Base-by-base conservation (phyloP, 1,140 invertebrate species). In the Copidosoma floridanum region DNA sequence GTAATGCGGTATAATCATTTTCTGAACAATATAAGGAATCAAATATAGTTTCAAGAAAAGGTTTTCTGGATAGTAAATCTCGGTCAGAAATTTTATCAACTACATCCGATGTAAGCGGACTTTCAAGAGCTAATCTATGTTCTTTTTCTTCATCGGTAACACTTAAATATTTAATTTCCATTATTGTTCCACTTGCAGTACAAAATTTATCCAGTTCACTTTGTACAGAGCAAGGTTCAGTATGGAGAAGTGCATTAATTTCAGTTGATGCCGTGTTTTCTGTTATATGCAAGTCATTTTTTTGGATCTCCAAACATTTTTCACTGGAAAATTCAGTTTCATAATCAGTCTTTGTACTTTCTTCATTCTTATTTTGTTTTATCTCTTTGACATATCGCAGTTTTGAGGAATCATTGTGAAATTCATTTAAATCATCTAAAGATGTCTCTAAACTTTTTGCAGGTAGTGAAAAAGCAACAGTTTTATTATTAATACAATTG, bases 141-240 rank as follows among this genome's bases (percentile, higher is more conserved):
- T 85, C 87, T 72, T 97, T 96, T 69, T 97, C 93, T 77, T 97
- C 94, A 71, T 97, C 94, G 0, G 94, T 96, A 20, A 95, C 93
- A 80, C 95, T 97, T 44, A 80, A 63, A 51, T 80, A 65, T 54
- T 79, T 74, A 1, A 78, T 70, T 59, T 76, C 71, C 10, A 72
- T 70, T 24, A 68, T 43, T 14, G 52, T 63, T 61, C 70, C 62
- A 47, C 48, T 56, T 6, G 46, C 52, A 38, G 52, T 58, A 27
- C 68, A 50, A 29, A 43, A 7, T 40, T 61, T 48, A 1, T 44
- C 14, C 40, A 62, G 48, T 50, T 67, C 65, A 20, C 59, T 35
- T 29, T 40, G 65, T 11, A 44, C 29, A 26, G 27, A 23, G 65
- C 16, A 32, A 29, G 59, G 54, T 54, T 52, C 40, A 35, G 35